Evolutionary conservation across 2,113 vertebrate species (phyloP).

Genomic region (Antechinus flavipes): DNA sequence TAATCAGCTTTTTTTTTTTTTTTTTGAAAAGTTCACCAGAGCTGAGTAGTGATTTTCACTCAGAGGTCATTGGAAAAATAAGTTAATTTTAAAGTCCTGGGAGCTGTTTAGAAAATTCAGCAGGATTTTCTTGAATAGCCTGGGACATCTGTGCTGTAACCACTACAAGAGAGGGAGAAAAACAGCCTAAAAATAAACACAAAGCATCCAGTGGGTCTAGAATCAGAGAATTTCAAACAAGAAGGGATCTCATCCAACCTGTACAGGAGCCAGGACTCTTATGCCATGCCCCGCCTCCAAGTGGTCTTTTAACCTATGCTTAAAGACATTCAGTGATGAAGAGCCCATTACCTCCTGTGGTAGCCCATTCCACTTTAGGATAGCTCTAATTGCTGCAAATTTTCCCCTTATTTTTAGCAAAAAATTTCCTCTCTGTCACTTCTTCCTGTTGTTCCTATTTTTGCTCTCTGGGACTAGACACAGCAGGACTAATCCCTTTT

Average conservation of each 20-base stretch:
- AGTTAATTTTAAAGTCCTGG: neutral
- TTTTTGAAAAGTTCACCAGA: neutral
- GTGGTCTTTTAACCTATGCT: neutral
- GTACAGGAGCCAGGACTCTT: neutral
- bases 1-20: neutral
- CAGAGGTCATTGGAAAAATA: neutral
- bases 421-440: neutral
- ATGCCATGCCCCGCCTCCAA: neutral
- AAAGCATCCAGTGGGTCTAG: neutral
- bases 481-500: neutral
- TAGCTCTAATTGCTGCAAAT: neutral
- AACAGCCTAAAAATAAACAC: neutral
- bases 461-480: neutral
- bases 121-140: neutral
- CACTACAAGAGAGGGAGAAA: constrained; percentile 45
- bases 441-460: neutral
- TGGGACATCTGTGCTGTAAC: constrained; percentile 14
- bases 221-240: neutral
- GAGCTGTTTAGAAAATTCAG: neutral
- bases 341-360: neutral
- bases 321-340: neutral
- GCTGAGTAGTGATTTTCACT: neutral
- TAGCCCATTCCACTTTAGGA: neutral
- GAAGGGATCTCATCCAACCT: neutral
- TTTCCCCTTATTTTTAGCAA: neutral